Evolutionary conservation across 2,888 invertebrate species (phyloP), one percentile per base, ranked within the genome.

Genomic region (Ophion costatus): DNA sequence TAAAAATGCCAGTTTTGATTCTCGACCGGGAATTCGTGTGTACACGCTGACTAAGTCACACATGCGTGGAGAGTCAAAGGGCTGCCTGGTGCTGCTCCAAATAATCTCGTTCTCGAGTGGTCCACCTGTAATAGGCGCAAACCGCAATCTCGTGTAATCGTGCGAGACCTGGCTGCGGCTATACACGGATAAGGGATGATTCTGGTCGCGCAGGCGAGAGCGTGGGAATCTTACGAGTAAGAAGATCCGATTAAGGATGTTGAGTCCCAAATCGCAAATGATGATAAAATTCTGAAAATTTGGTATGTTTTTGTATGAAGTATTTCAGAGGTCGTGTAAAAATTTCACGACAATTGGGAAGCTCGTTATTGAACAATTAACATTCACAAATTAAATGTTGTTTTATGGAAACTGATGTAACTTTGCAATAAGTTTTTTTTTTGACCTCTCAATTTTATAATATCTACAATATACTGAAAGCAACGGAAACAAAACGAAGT

Each of bases 1-100:
- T 93, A 93, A 93, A 89, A 89, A 88, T 89, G 89, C 89, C 89
- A 90, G 89, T 80, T 82, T 42, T 77, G 83, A 86, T 86, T 84
- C 77, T 84, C 73, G 42, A 75, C 71, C 70, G 80, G 81, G 57
- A 11, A 63, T 71, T 81, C 73, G 80, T 57, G 33, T 70, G 33
- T 33, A 42, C 29, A 33, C 61, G 9, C 66, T 1, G 22, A 77
- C 66, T 1, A 33, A 77, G 74, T 67, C 79, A 70, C 79, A 42
- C 73, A 67, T 83, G 74, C 74, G 67, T 82, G 74, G 67, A 51
- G 51, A 75, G 74, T 57, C 57, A 84, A 83, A 83, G 83, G 80
- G 82, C 84, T 80, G 66, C 70, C 33, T 29, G 9, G n/a, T 67
- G 67, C 51, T 29, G 45, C 29, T 20, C 29, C 24, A 6, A 22